Evolutionary conservation across 2,888 invertebrate species (phyloP).

Genomic region (Amiota mariae): DNA sequence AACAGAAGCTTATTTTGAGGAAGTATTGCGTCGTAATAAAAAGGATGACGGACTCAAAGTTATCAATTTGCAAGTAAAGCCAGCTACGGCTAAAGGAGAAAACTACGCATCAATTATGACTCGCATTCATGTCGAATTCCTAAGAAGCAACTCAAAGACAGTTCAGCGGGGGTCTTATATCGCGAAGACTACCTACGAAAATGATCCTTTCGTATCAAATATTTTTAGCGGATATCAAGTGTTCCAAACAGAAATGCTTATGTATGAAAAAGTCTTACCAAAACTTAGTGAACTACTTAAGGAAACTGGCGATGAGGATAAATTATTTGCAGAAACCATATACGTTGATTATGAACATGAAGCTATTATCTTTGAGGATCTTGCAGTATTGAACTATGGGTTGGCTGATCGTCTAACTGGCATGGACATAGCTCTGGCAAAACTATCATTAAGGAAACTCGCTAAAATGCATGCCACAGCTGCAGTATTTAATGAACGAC

Average conservation of each 20-base stretch:
- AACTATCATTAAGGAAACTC: constrained; percentile 69
- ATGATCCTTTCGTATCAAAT: constrained; percentile 50
- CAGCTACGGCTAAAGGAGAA: constrained; percentile 64
- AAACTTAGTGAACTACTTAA: constrained; percentile 51
- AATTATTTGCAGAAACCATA: constrained; percentile 61
- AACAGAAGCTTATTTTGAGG: constrained; percentile 57
- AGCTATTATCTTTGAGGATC: constrained; percentile 65
- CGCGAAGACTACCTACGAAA: constrained; percentile 61
- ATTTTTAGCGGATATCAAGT: constrained; percentile 56
- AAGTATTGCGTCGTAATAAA: constrained; percentile 51
- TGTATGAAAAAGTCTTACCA: constrained; percentile 65
- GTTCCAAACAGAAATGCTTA: constrained; percentile 63
- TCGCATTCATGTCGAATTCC: constrained; percentile 52
- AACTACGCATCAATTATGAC: constrained; percentile 65
- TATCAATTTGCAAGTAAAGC: constrained; percentile 45
- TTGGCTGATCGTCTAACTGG: constrained; percentile 64
- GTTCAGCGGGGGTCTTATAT: constrained; percentile 51
- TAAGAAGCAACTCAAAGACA: constrained; percentile 34
- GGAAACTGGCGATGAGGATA: constrained; percentile 48
- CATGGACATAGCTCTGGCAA: constrained; percentile 71
- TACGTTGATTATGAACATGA: constrained; percentile 60
- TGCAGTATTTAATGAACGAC: constrained; percentile 72
- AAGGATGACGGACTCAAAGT: constrained; percentile 54
- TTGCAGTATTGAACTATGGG: constrained; percentile 49
- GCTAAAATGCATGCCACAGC: constrained; percentile 75